Conservation (phyloP, 2,888 invertebrate genomes). For the Lacanobia wlatinum region DNA sequence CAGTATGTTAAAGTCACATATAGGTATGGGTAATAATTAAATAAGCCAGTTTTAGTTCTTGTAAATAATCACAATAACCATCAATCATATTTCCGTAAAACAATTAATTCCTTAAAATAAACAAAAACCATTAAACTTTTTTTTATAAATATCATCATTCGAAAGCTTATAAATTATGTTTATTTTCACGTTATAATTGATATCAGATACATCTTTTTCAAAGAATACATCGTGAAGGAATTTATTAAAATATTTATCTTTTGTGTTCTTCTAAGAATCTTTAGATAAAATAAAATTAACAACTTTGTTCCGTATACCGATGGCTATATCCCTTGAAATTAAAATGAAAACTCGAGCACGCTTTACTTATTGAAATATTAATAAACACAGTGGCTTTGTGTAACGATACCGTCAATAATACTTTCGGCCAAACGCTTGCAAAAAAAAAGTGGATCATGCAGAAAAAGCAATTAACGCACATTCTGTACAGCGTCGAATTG, state of each 20-base stretch:
- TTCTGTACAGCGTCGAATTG: constrained; percentile 1
- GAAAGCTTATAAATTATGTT: not conserved
- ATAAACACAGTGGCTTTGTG: constrained; percentile 21
- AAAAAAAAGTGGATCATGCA: constrained; percentile 22
- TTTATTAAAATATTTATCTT: constrained; percentile 1
- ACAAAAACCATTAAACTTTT: too few species aligned
- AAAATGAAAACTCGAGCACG: not conserved
- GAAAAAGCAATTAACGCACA: constrained; percentile 43
- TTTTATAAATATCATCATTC: not conserved
- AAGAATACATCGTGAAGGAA: not conserved
- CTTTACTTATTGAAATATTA: constrained; percentile 25
- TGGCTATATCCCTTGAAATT: not conserved
- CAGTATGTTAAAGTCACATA: too few species aligned
- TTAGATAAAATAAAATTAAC: constrained; percentile 17
- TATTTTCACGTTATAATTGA: not conserved
- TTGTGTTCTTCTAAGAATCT: constrained; percentile 2
- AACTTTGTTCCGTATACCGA: constrained; percentile 1
- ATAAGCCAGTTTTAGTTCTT: too few species aligned
- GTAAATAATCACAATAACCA: too few species aligned
- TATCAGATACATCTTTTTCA: not conserved
- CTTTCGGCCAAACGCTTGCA: constrained; percentile 1
- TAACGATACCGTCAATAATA: constrained; percentile 15
- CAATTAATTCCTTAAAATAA: too few species aligned
- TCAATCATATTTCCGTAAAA: too few species aligned
- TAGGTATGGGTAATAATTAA: too few species aligned